Percentiles rank a stretch among this genome's conserved stretches.
Conservation (phyloP, 2,888 invertebrate species). For the Azorinus chamasolen region DNA sequence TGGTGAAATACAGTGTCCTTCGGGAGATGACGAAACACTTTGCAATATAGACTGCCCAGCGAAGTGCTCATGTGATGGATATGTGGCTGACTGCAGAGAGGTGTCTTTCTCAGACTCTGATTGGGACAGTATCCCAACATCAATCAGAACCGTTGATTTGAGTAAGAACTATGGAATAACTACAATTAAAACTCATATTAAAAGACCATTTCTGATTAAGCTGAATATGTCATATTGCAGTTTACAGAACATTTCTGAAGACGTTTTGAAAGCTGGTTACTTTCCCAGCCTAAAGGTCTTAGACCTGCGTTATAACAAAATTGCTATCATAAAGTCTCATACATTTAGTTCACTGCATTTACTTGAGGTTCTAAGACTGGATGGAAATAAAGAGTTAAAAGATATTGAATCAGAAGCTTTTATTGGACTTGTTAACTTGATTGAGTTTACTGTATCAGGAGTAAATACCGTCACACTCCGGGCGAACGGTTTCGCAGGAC, state of each 20-base stretch:
- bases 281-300: background rate
- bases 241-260: background rate
- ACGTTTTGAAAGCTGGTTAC: background rate
- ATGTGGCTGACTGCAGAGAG: slow-evolving; percentile 11
- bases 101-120: background rate
- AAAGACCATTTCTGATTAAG: background rate
- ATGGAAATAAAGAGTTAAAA: slow-evolving; percentile 4
- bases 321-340: background rate
- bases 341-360: background rate
- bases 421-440: background rate
- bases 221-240: slow-evolving; percentile 5
- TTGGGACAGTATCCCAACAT: background rate
- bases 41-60: slow-evolving; percentile 22
- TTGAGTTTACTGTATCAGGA: background rate
- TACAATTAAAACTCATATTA: background rate
- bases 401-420: slow-evolving; percentile 14
- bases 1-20: slow-evolving; percentile 19
- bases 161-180: background rate
- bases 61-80: slow-evolving; percentile 10
- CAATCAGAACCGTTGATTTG: slow-evolving; percentile 5
- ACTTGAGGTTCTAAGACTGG: background rate
- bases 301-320: slow-evolving; percentile 7
- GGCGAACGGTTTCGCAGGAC: slow-evolving; percentile 12
- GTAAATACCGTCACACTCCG: background rate
- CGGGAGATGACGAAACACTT: slow-evolving; percentile 27